Base-by-base conservation (phyloP, 2,113 vertebrate genomes). In the Callionymus lyra region DNA sequence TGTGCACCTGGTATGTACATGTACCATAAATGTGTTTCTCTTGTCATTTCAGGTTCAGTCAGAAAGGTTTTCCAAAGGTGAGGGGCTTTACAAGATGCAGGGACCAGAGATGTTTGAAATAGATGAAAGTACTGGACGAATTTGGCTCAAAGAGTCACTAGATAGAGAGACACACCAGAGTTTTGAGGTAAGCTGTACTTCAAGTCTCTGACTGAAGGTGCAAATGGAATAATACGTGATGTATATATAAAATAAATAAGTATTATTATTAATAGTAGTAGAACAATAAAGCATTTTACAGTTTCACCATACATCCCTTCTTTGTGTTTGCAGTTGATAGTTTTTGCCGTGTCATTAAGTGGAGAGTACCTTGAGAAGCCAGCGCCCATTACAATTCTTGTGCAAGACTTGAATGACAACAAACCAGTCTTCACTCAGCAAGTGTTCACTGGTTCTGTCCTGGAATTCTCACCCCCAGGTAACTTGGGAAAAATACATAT, bases 381-480 rank as follows among this genome's bases (percentile, higher is more conserved):
- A 11, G 92, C 92, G 0, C 92, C 92, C 64, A 86, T 98, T 58
- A 91, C 98, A 81, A 97, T 98, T 2, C 77, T 94, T 3, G 94
- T 98, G 16, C 78, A 98, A 75, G 93, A 98, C 57, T 92, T 96
- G 85, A 98, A 98, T 0, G 95, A 98, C 84, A 93, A 98, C 83
- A 82, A 90, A 43, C 95, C 95, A 0, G 69, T 67, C 32, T 98
- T 98, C 73, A 67, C 45, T 42, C 78, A 86, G 47, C 77, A 81
- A 0, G 60, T 75, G 1, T 96, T 94, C 57, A 54, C 49, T 0
- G 92, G 90, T 3, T 65, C 1, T 0, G 84, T 98, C 49, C 39
- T 83, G n/a, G 95, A 98, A 72, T 92, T 92, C 0, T 88, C 93
- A 0, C 64, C 76, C 36, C 92, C 95, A 86, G 94, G 95, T 98